These are phyloP conservation scores for Orussus abietinus DNA, from an alignment of 1,140 invertebrate species.

Conservation along the genomic window DNA sequence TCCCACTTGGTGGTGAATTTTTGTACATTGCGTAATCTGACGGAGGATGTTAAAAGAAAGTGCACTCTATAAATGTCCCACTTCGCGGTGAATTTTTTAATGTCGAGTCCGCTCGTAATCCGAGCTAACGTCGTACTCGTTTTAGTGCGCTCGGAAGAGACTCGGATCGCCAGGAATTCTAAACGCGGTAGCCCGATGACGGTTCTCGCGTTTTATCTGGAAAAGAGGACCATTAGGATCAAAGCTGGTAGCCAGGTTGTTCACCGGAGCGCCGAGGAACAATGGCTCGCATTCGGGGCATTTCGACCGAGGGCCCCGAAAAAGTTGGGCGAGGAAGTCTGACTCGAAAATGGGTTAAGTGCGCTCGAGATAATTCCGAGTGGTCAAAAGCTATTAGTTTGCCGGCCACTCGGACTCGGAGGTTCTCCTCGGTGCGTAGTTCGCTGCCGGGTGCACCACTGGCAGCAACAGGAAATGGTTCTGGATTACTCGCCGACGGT, in stretches of 20 bases:
- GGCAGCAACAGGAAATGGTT: background rate
- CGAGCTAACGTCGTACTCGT: too few species aligned
- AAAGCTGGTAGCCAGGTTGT: conserved; percentile 31
- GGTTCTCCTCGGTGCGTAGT: conserved; percentile 7
- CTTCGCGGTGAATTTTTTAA: too few species aligned
- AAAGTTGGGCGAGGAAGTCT: too few species aligned
- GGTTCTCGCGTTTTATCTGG: too few species aligned
- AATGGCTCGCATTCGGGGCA: conserved; percentile 27
- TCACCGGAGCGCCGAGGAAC: conserved; percentile 34
- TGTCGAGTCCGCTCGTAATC: too few species aligned
- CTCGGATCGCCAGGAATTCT: too few species aligned
- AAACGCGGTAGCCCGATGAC: too few species aligned
- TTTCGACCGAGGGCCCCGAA: too few species aligned
- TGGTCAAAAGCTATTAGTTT: conserved; percentile 36
- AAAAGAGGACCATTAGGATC: conserved; percentile 27
- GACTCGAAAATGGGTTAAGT: conserved; percentile 40
- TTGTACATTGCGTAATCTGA: conserved; percentile 21
- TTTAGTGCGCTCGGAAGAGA: too few species aligned
- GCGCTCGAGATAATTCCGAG: conserved; percentile 34
- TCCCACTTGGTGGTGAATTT: conserved; percentile 13
- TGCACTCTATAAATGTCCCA: too few species aligned
- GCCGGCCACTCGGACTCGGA: conserved; percentile 13
- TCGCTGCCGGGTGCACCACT: background rate
- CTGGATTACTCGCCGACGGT: conserved; percentile 3
- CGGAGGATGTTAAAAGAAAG: too few species aligned